Base-by-base conservation (phyloP, 2,113 vertebrate genomes). In the Datnioides undecimradiatus region DNA sequence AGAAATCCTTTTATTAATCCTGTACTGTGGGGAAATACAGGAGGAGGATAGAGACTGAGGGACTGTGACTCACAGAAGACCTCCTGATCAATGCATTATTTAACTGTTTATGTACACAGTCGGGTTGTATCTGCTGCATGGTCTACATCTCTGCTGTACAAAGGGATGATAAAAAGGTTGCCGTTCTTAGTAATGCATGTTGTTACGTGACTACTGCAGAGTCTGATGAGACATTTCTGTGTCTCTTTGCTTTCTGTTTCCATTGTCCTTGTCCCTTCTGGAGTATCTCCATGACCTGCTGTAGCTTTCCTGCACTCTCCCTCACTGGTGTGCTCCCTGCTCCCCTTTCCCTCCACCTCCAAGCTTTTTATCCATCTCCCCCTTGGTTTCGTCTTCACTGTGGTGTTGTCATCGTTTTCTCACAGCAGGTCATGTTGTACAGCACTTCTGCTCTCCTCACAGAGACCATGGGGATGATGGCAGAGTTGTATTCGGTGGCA, bases 81-180 rank as follows among this genome's bases (percentile, higher is more conserved):
- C 45, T 64, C 79, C 51, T 71, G 68, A 89, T 91, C 73, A 76
- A 76, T 83, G 63, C 46, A 86, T 88, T 83, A 87, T 82, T 83
- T 80, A 84, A 90, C 69, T 41, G 40, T 73, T 76, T 54, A 55
- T 43, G 71, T 21, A 52, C 21, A 27, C 33, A 23, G 34, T 68
- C 23, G 33, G 16, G 76, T 57, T 77, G 59, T n/a, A n/a, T 60
- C 17, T 58, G 21, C 62, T 52, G 60, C n/a, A 25, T 62, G 8
- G 29, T 65, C 68, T 46, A 36, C 21, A 69, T 21, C 48, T 38
- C 33, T 36, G 36, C n/a, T 29, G n/a, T 45, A 34, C 73, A 70
- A 83, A 27, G 36, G 5, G 48, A 21, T 40, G 68, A 60, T 80
- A 54, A 73, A 68, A 62, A 73, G 36, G 36, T 80, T 75, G 8